Base-by-base conservation (phyloP, 1,140 invertebrate species). In the Vanessa atalanta region DNA sequence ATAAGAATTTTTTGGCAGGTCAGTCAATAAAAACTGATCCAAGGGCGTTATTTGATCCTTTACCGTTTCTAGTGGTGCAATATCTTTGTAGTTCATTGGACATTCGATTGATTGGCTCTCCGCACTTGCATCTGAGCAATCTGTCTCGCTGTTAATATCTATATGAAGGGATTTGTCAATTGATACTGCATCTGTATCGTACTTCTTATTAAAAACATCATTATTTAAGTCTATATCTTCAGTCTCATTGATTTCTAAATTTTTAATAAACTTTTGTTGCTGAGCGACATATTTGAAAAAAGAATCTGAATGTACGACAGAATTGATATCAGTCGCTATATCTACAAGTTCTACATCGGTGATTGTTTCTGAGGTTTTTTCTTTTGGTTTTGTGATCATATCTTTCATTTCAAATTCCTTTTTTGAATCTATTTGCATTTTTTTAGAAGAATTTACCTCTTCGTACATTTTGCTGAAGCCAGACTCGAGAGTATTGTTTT, bases 1-100 rank as follows among this genome's bases (percentile, higher is more conserved):
- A 72, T 82, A 88, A 82, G 87, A 78, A 65, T 88, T 87, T 72
- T 83, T 83, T 64, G 82, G 72, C 23, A 87, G 16, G 3, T 68
- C 72, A 60, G 65, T n/a, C 26, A 64, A 12, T 1, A 63, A 13
- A 48, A 15, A 53, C 26, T 68, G 47, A 20, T 63, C 53, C 20
- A 37, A n/a, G 20, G 66, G 9, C 20, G 37, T n/a, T 9, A 31
- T 69, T 37, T 23, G 31, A 26, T 53, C 8, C 12, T 23, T 61
- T 8, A 53, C 57, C 8, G n/a, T 55, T 55, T 68, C 37, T 14
- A n/a, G 50, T 43, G 11, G 26, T 63, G 14, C 31, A 47, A 73
- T n/a, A 37, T 47, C 66, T 47, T 69, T 69, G 43, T 47, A 15
- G 51, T 5, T 23, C 9, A 26, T 12, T 57, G 3, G 20, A 57